phyloP scores from a whole-genome alignment of 2,797 vertebrate genomes.

The Gymnocypris eckloni region DNA sequence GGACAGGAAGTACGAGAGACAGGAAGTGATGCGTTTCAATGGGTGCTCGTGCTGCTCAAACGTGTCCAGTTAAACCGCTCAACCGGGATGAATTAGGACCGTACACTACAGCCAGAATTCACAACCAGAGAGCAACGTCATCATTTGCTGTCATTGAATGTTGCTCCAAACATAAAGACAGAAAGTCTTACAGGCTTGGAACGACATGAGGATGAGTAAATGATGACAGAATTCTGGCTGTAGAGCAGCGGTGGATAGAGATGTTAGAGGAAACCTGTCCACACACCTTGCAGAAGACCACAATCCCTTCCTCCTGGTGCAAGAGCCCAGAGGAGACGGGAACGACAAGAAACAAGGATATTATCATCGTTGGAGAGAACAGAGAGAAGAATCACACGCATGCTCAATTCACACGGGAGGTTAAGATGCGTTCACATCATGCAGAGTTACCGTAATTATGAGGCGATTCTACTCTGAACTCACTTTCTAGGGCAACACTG shows the following conservation, averaged over 20 bases:
- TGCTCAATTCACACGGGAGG: constrained; percentile 38
- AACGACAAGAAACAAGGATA: constrained; percentile 76
- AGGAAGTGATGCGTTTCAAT: constrained; percentile 54
- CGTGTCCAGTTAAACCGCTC: constrained; percentile 45
- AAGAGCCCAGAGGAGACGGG: constrained; percentile 74
- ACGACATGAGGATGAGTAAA: neutral
- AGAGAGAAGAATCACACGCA: constrained; percentile 47
- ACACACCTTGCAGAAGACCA: constrained; percentile 99
- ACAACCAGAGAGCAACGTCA: constrained; percentile 18
- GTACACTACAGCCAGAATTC: neutral
- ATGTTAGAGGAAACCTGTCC: constrained; percentile 72
- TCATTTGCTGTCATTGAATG: constrained; percentile 14
- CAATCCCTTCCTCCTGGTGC: constrained; percentile 97
- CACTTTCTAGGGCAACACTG: neutral
- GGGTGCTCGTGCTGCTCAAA: constrained; percentile 53
- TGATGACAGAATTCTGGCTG: constrained; percentile 33
- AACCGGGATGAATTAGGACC: neutral
- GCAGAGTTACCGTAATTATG: neutral
- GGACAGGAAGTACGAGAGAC: constrained; percentile 47
- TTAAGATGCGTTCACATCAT: neutral
- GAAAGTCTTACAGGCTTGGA: neutral
- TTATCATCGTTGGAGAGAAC: constrained; percentile 74
- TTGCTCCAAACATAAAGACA: neutral
- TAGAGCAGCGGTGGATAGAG: constrained; percentile 57
- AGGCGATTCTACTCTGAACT: neutral